Evolutionary conservation across 2,888 invertebrate genomes (phyloP).

Genomic region (Aethes cnicana): DNA sequence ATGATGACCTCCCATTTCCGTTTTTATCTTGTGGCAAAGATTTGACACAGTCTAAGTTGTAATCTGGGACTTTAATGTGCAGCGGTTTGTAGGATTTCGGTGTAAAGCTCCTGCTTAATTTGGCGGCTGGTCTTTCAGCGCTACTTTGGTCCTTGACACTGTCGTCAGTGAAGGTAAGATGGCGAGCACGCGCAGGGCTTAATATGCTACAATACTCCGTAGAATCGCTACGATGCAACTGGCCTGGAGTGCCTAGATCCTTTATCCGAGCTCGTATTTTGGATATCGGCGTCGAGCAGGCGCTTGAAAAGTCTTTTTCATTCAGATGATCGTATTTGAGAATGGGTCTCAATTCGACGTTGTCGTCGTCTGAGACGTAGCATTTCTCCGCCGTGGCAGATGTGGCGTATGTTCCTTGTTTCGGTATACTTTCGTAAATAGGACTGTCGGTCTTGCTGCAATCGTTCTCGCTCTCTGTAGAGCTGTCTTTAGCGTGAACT

Average conservation of each 20-base stretch:
- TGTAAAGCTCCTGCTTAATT: constrained; percentile 71
- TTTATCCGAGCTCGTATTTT: constrained; percentile 61
- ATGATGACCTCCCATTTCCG: constrained; percentile 56
- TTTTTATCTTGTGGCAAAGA: constrained; percentile 58
- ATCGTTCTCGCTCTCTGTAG: constrained; percentile 62
- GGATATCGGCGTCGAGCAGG: constrained; percentile 69
- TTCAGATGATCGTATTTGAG: constrained; percentile 52
- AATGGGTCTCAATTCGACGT: constrained; percentile 37
- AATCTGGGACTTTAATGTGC: constrained; percentile 74
- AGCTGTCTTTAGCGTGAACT: constrained; percentile 52
- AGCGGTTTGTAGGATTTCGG: constrained; percentile 75
- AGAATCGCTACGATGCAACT: constrained; percentile 71
- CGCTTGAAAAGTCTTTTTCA: constrained; percentile 62
- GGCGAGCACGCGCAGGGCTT: constrained; percentile 62
- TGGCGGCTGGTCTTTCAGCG: constrained; percentile 52
- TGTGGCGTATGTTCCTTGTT: constrained; percentile 40
- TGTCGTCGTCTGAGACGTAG: constrained; percentile 54
- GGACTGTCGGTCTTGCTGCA: constrained; percentile 56
- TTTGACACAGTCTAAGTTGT: constrained; percentile 65
- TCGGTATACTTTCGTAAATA: constrained; percentile 59
- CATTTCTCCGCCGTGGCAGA: constrained; percentile 52
- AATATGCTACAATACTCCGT: constrained; percentile 77
- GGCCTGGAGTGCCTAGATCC: constrained; percentile 62
- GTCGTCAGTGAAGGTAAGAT: constrained; percentile 50
- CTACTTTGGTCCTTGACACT: constrained; percentile 49